Base-by-base conservation (phyloP, 2,888 invertebrate genomes). In the Phalera bucephala region DNA sequence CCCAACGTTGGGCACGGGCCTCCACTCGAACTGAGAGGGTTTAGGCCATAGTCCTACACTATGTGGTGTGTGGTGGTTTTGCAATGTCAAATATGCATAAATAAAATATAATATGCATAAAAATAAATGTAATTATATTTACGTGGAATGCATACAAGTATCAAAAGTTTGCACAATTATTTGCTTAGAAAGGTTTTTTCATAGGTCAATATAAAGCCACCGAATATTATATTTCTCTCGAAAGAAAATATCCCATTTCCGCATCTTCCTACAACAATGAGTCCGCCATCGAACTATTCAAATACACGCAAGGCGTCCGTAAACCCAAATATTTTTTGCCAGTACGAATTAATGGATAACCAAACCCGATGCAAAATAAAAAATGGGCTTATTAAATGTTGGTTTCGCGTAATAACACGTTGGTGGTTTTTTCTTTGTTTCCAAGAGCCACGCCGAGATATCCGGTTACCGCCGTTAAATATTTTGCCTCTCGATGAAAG, bases 191-290 rank as follows among this genome's bases (percentile, higher is more conserved):
- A 70, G n/a, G n/a, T 71, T 83, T 87, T 86, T 87, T 72, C 73
- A 49, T 55, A 58, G 80, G 80, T 81, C 80, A 82, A 80, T 73
- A 85, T 83, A 87, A 88, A 83, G 73, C 80, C 65, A 63, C 55
- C 62, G 72, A 82, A 89, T 89, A 89, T 89, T 81, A 88, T 87
- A 86, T 89, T 89, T 75, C 89, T 79, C 76, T 78, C 76, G 86
- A 78, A 89, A 90, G 90, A 90, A 89, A 90, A 90, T 90, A 90
- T 90, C 90, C 87, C 75, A 90, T 89, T 90, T 90, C 90, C 90
- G 90, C 87, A 89, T 90, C 88, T 88, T 85, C 85, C 73, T 76
- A 76, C 72, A 88, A 90, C 90, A 90, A 90, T 88, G 82, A 74
- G 71, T 69, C 72, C 80, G 76, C 81, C 80, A 78, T 71, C 75